Conservation (phyloP, 2,797 vertebrate species). For the Tokudaia tokunoshimensis region DNA sequence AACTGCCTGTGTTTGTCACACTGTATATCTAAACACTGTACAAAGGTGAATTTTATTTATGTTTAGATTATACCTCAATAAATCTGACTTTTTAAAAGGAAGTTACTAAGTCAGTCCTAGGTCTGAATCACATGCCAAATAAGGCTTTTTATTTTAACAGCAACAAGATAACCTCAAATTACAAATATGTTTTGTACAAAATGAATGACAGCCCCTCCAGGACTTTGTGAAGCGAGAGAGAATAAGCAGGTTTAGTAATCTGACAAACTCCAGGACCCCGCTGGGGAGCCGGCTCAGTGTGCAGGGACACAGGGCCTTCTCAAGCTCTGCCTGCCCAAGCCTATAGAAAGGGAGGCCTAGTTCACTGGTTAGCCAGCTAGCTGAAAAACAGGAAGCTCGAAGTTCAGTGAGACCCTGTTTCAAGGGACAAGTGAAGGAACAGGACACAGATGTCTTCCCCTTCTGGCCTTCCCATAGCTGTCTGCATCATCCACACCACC, state of each 20-base stretch:
- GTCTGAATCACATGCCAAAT: background rate
- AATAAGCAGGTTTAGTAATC: background rate
- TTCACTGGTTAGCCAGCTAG: background rate
- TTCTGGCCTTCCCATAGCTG: too few relatives aligned
- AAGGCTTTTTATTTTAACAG: background rate
- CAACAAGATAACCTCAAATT: constrained; percentile 1
- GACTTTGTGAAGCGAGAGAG: background rate
- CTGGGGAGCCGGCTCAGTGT: background rate
- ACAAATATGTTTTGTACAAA: background rate
- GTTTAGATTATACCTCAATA: background rate
- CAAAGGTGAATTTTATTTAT: background rate
- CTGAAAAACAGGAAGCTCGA: background rate
- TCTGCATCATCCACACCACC: background rate
- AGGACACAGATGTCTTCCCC: too few relatives aligned
- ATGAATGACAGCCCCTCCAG: background rate
- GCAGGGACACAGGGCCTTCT: background rate
- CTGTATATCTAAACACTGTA: background rate
- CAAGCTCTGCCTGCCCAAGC: too few relatives aligned
- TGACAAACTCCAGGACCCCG: background rate
- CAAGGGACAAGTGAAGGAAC: background rate
- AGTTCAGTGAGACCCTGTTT: background rate
- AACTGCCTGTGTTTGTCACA: background rate
- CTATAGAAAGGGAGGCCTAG: background rate
- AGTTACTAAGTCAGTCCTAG: background rate
- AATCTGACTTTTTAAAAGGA: background rate